Evolutionary conservation across 92 coral and sea anemone species (phyloP).

Genomic region (Phymanthus crucifer): DNA sequence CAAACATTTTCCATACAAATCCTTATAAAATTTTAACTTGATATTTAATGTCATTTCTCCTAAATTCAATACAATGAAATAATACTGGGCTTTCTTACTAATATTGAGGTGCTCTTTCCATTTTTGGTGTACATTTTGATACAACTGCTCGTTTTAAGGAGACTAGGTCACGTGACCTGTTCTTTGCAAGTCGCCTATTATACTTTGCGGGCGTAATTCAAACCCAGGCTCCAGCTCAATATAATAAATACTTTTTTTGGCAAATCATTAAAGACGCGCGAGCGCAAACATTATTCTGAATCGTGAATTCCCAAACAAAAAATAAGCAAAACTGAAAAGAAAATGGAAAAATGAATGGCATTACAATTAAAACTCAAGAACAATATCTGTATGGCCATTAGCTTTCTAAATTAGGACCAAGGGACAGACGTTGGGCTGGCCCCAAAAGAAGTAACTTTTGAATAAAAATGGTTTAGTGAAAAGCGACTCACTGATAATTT

Average conservation of each 20-base stretch:
- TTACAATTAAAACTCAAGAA: not conserved
- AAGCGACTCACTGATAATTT: not conserved
- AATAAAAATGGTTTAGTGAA: constrained; percentile 1
- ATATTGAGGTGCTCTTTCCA: too few species aligned
- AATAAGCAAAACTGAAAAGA: not conserved
- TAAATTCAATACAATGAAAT: too few species aligned
- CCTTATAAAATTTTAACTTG: too few species aligned
- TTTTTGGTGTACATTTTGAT: too few species aligned
- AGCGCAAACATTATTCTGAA: too few species aligned
- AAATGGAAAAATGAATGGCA: not conserved
- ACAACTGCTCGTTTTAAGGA: too few species aligned
- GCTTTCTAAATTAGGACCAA: not conserved
- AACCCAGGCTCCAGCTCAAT: not conserved
- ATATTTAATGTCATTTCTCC: too few species aligned
- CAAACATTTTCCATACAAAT: too few species aligned
- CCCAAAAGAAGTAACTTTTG: not conserved
- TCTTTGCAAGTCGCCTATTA: not conserved
- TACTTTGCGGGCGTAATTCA: not conserved
- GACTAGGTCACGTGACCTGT: too few species aligned
- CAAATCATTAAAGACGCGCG: not conserved
- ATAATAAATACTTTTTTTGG: not conserved
- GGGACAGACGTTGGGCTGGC: not conserved
- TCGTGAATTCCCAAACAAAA: not conserved
- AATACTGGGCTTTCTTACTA: too few species aligned
- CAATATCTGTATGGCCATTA: not conserved